These are phyloP conservation scores for Chloroceryle amazona DNA, from an alignment of 2,797 vertebrate genomes.

Conservation along the genomic window DNA sequence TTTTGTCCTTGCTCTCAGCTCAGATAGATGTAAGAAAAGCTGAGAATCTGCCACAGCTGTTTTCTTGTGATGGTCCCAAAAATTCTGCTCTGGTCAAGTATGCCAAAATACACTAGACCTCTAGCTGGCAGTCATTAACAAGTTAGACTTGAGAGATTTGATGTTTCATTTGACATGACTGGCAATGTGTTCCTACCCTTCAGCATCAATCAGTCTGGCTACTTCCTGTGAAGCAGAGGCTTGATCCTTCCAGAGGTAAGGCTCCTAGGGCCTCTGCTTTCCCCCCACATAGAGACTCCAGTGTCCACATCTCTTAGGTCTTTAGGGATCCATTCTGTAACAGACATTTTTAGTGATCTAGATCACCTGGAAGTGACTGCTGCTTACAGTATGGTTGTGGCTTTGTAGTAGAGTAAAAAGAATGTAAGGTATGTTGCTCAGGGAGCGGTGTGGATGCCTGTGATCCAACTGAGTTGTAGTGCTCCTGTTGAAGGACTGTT, in stretches of 20 bases:
- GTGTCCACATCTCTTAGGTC: neutral
- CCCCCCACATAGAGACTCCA: neutral
- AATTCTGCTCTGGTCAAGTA: neutral
- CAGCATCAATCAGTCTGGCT: neutral
- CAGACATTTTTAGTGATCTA: neutral
- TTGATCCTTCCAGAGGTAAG: neutral
- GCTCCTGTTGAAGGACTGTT: neutral
- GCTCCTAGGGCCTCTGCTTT: neutral
- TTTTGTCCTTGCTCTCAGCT: neutral
- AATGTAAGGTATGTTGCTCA: neutral
- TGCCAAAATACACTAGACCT: neutral
- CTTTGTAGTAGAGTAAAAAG: neutral
- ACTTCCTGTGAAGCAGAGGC: neutral
- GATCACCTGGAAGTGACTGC: neutral
- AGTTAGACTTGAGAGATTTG: neutral
- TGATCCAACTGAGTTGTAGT: neutral
- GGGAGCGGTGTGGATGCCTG: neutral
- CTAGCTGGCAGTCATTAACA: neutral
- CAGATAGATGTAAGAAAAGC: neutral
- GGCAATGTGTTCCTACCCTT: accelerated
- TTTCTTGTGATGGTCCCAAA: neutral
- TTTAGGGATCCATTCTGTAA: neutral
- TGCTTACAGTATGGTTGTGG: neutral
- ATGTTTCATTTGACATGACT: neutral
- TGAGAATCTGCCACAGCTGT: neutral